Conservation (phyloP, 1,140 invertebrate genomes). For the Drosophila watanabei region DNA sequence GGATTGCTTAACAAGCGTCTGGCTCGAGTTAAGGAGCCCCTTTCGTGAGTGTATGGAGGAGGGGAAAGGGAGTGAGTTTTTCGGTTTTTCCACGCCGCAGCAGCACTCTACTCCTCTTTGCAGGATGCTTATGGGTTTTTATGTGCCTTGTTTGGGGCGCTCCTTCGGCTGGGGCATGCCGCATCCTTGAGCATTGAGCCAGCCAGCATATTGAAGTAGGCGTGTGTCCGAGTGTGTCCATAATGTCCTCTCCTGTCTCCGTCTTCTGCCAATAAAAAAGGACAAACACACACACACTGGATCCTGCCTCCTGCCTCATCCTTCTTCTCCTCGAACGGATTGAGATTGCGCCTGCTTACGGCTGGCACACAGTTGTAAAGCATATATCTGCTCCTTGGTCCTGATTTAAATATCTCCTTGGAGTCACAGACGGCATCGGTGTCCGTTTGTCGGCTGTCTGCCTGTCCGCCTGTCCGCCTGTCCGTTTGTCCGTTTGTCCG, state of each 20-base stretch:
- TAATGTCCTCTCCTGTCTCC: constrained; percentile 49
- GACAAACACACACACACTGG: constrained; percentile 14
- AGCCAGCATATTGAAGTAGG: constrained; percentile 77
- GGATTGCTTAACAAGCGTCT: constrained; percentile 31
- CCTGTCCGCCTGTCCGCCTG: constrained; percentile 14
- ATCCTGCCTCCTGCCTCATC: background rate
- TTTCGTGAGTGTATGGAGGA: constrained; percentile 5
- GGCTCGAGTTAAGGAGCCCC: constrained; percentile 22
- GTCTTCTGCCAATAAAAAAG: constrained; percentile 65
- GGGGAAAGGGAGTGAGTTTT: constrained; percentile 3
- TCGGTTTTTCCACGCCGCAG: no score
- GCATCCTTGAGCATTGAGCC: constrained; percentile 48
- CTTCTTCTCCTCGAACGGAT: background rate
- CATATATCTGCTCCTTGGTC: constrained; percentile 67
- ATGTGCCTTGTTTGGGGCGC: constrained; percentile 75
- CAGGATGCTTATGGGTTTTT: constrained; percentile 75
- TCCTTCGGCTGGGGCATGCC: constrained; percentile 20
- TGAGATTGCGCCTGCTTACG: constrained; percentile 50
- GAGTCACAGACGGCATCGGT: constrained; percentile 44
- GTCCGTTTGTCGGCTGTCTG: constrained; percentile 30
- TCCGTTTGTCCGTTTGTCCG: constrained; percentile 38
- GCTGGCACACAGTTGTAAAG: constrained; percentile 72
- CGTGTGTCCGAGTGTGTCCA: constrained; percentile 65
- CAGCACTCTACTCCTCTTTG: constrained; percentile 1
- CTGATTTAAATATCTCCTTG: constrained; percentile 70